Evolutionary conservation across 2,888 invertebrate genomes (phyloP), one percentile per base, ranked within the genome.

Genomic region (Capitulum mitella): DNA sequence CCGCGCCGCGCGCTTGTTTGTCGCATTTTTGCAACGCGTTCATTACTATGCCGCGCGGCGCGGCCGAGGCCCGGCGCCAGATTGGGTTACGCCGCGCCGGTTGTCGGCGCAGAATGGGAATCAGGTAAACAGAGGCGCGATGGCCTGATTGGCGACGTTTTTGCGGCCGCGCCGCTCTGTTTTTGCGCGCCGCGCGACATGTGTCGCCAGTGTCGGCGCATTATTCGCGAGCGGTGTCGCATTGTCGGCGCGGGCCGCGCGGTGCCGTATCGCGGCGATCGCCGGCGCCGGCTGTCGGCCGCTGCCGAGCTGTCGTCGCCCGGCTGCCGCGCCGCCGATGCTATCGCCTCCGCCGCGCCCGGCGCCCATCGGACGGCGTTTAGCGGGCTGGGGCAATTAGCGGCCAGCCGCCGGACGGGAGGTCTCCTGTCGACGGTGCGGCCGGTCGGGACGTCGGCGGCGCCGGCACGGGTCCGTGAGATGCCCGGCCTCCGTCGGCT

Each of bases 1-100:
- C 40, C 26, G 70, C 37, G 70, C 26, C 70, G 40, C 22, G 26
- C 40, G 70, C 26, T 26, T 64, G 64, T 64, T 64, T 40, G 70
- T 70, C 64, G 70, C 40, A 70, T 70, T 37, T 64, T 40, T 70
- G 70, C 70, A 70, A 70, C 70, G 70, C 40, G 40, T 26, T 70
- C 29, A 70, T 70, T 70, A 70, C 40, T 40, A 70, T 70, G 70
- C 70, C 8, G 6, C 19, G 26, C 37, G 70, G 40, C 70, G 29
- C 22, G 70, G 34, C 8, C 2, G 40, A 19, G 70, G 29, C 40
- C 22, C 16, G 22, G 1, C 37, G 37, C 2, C 37, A 40, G 70
- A 37, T 40, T 40, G 22, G 40, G 70, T 70, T 70, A 40, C 70
- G 10, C 37, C 29, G 3, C 19, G 22, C 8, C 70, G 37, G 32